Evolutionary conservation across 2,113 vertebrate genomes (phyloP).

Genomic region (Engraulis encrasicolus): DNA sequence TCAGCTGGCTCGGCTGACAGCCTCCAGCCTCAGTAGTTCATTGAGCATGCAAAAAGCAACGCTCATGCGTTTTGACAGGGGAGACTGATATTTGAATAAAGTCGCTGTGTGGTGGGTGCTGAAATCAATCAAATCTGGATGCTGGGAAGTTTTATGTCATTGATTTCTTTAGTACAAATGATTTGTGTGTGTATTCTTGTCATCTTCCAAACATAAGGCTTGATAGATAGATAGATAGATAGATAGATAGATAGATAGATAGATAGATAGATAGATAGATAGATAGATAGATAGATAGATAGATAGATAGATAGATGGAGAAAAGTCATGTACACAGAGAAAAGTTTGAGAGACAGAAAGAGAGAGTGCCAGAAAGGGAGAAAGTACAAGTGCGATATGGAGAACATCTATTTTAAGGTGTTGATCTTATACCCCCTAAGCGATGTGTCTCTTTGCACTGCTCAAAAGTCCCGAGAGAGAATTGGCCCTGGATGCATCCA

Average conservation of each 20-base stretch:
- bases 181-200: neutral
- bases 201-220: too few species aligned
- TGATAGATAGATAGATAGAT: too few species aligned
- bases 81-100: too few species aligned
- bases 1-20: neutral
- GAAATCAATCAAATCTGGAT: neutral
- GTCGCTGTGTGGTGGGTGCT: too few species aligned
- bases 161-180: neutral
- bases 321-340: too few species aligned
- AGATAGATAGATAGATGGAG: too few species aligned
- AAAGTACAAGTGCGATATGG: constrained; percentile 13
- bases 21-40: neutral
- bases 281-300: too few species aligned
- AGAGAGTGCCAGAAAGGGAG: constrained; percentile 18
- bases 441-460: constrained; percentile 20
- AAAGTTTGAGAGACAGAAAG: constrained; percentile 6
- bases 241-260: neutral
- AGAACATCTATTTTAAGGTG: constrained; percentile 46
- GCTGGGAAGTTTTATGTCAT: neutral
- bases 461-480: constrained; percentile 35
- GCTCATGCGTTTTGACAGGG: neutral
- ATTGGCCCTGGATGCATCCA: constrained; percentile 36
- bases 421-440: constrained; percentile 49
- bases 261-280: too few species aligned
- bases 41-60: too few species aligned